Evolutionary conservation across 1,140 invertebrate species (phyloP), one percentile per base, ranked within the genome.

Genomic region (Nylanderia fulva): DNA sequence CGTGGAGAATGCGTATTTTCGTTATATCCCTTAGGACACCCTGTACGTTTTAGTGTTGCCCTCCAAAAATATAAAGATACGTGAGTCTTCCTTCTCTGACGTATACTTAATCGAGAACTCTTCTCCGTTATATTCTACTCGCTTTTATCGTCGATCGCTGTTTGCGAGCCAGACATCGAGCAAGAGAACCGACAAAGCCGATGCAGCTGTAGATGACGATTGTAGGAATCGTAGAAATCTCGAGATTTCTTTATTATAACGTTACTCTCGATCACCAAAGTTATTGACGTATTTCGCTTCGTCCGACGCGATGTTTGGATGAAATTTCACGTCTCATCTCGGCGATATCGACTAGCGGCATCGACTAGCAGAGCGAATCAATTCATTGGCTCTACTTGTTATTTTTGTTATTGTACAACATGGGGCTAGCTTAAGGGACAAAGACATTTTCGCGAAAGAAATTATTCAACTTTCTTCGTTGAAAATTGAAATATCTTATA

Each of bases 21-120:
- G 29, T 77, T 64, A 39, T 68, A 54, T 52, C 58, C 42, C 24
- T 42, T 33, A 36, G 8, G 36, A 82, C n/a, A 82, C 27, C 66
- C 66, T 71, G 66, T 72, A 58, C 64, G 64, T 80, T 69, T 45
- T 21, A 71, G 71, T 33, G 42, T 79, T 39, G 77, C 77, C 36
- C 77, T 71, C 66, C 66, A 85, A 27, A 58, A 54, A 21, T 58
- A 87, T 58, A 87, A 52, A 63, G 52, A 4, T 66, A 69, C 21
- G 48, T 74, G 87, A 90, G 89, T 90, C 89, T 90, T 90, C 89
- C 88, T 79, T 86, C 72, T 86, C 61, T 39, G 61, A 89, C 75
- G 15, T 71, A 45, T 71, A 75, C 52, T 72, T 60, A 39, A 45
- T 85, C 56, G 56, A 85, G 29, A 33, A 83, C 33, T 21, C 54